phyloP scores from a whole-genome alignment of 2,113 vertebrate species.

The Oxyruncus cristatus region DNA sequence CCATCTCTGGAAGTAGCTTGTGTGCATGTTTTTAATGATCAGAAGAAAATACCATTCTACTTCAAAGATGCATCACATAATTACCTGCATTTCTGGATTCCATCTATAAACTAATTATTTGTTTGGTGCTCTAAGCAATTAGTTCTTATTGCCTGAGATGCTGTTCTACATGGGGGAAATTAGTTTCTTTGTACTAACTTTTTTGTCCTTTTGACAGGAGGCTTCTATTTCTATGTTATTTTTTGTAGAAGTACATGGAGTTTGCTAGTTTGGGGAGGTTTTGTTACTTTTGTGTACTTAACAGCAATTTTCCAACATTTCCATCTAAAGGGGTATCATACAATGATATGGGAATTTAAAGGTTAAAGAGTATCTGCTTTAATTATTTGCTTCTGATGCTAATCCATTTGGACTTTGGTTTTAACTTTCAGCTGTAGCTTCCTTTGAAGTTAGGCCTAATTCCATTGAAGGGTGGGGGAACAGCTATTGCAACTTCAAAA shows the following conservation, averaged over 20 bases:
- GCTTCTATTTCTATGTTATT: neutral
- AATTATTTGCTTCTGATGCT: neutral
- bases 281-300: neutral
- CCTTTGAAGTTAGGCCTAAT: neutral
- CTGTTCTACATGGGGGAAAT: neutral
- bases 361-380: neutral
- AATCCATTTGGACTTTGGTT: neutral
- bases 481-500: neutral
- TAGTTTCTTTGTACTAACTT: neutral
- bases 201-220: neutral
- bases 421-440: neutral
- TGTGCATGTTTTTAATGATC: slow-evolving; percentile 6
- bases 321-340: neutral
- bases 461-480: neutral
- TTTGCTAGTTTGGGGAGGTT: neutral
- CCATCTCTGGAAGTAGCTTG: slow-evolving; percentile 3
- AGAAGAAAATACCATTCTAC: neutral
- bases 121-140: slow-evolving; percentile 42
- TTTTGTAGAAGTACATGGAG: neutral
- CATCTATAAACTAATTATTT: slow-evolving; percentile 46
- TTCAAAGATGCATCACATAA: slow-evolving; percentile 39
- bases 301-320: neutral
- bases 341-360: neutral
- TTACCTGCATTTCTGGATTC: slow-evolving; percentile 17
- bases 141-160: slow-evolving; percentile 3